Percentiles rank a stretch among this genome's conserved stretches.
Evolutionary conservation across 2,113 vertebrate species (phyloP).

Genomic region (Hyperopisus bebe): DNA sequence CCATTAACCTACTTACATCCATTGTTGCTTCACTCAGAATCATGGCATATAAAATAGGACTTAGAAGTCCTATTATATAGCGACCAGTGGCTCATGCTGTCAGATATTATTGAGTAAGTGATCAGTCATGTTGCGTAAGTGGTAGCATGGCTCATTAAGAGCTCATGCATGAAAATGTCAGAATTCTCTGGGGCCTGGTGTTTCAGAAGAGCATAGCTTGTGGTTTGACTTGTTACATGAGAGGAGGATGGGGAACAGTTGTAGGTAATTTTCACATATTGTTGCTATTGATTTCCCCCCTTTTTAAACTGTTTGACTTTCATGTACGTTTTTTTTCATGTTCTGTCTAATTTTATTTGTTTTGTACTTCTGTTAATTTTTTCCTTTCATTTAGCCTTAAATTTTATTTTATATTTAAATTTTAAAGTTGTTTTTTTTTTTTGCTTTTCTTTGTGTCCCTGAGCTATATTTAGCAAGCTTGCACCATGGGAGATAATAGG

Average conservation of each 20-base stretch:
- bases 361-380: not conserved
- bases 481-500: constrained; percentile 1
- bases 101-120: not conserved
- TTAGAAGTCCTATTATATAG: not conserved
- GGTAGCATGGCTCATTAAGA: not conserved
- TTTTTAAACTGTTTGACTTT: not conserved
- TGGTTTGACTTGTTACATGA: not conserved
- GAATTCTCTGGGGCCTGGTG: not conserved
- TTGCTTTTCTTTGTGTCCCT: not conserved
- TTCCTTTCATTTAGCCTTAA: not conserved
- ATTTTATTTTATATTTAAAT: too few relatives aligned
- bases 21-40: not conserved
- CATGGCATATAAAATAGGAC: not conserved
- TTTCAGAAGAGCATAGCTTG: not conserved
- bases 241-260: not conserved
- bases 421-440: not conserved
- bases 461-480: constrained; percentile 9
- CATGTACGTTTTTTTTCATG: not conserved
- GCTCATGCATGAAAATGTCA: not conserved
- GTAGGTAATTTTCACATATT: not conserved
- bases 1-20: not conserved
- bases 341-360: not conserved
- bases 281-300: not conserved
- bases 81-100: not conserved
- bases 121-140: not conserved